phyloP scores from a whole-genome alignment of 2,113 vertebrate species.

The Petaurus breviceps region DNA sequence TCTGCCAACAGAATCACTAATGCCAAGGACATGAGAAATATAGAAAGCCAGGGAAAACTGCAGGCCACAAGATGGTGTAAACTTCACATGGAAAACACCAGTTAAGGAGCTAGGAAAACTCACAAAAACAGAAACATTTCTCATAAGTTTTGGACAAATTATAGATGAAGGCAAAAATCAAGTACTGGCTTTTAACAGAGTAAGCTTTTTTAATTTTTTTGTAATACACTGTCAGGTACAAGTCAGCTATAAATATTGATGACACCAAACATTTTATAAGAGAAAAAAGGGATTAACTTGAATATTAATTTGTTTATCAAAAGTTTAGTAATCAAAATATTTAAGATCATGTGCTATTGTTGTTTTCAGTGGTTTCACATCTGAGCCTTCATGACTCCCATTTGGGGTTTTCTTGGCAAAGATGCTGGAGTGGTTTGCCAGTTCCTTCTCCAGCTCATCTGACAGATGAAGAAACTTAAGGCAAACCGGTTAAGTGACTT shows the following conservation, averaged over 20 bases:
- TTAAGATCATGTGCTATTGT: slow-evolving; percentile 13
- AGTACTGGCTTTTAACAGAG: slow-evolving; percentile 46
- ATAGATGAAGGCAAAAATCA: slow-evolving; percentile 40
- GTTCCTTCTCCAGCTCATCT: too few species aligned
- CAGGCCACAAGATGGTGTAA: slow-evolving; percentile 32
- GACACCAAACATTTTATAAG: neutral
- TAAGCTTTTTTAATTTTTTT: slow-evolving; percentile 17
- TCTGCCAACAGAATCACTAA: neutral
- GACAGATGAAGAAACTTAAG: too few species aligned
- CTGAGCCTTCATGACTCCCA: too few species aligned
- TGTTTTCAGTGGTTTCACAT: too few species aligned
- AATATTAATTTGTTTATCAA: neutral
- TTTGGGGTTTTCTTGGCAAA: too few species aligned
- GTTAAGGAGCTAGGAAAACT: neutral
- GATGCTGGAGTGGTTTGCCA: too few species aligned
- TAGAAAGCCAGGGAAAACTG: slow-evolving; percentile 30
- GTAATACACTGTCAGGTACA: neutral
- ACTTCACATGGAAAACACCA: slow-evolving; percentile 38
- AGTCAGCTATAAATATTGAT: slow-evolving; percentile 18
- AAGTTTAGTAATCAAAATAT: slow-evolving; percentile 44
- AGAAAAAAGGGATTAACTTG: neutral
- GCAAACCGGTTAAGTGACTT: too few species aligned
- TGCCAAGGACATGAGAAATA: slow-evolving; percentile 46
- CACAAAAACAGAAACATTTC: slow-evolving; percentile 31
- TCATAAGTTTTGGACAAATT: slow-evolving; percentile 24